Percentiles rank a stretch among this genome's conserved stretches.
Conservation (phyloP, 2,888 invertebrate genomes). For the Pterostichus madidus region DNA sequence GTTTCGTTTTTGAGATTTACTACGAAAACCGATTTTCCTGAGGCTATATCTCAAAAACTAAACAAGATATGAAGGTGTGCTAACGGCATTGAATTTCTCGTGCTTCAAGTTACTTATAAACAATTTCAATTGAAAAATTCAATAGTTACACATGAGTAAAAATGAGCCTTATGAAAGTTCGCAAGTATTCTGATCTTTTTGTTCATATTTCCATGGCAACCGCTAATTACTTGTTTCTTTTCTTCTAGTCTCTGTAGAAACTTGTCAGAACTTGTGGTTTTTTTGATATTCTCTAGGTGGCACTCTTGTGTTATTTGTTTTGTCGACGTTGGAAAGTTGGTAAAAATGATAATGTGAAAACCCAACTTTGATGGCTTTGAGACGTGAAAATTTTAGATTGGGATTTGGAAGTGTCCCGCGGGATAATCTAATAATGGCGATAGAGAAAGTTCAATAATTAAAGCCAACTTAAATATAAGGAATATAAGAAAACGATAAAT, state of each 20-base stretch:
- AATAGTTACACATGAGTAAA: too few species aligned
- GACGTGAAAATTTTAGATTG: constrained; percentile 1
- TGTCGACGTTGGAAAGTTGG: background rate
- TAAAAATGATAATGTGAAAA: constrained; percentile 20
- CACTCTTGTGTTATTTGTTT: constrained; percentile 35
- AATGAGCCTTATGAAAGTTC: too few species aligned
- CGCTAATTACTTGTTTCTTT: constrained; percentile 42
- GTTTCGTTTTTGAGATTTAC: too few species aligned
- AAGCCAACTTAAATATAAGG: too few species aligned
- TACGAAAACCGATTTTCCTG: too few species aligned
- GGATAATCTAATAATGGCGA: background rate
- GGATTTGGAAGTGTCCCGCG: background rate
- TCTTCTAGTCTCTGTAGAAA: background rate
- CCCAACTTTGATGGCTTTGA: constrained; percentile 16
- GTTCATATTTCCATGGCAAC: constrained; percentile 29
- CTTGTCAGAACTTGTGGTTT: constrained; percentile 26
- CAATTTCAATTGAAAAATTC: too few species aligned
- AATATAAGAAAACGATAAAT: too few species aligned
- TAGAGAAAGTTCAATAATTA: background rate
- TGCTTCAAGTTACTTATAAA: too few species aligned
- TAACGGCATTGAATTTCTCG: too few species aligned
- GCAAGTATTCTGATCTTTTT: background rate
- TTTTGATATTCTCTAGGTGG: constrained; percentile 43
- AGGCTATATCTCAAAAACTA: too few species aligned
- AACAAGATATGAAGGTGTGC: too few species aligned